Evolutionary conservation across 2,797 vertebrate species (phyloP), one percentile per base, ranked within the genome.

Genomic region (Notoglanidium macrostoma): DNA sequence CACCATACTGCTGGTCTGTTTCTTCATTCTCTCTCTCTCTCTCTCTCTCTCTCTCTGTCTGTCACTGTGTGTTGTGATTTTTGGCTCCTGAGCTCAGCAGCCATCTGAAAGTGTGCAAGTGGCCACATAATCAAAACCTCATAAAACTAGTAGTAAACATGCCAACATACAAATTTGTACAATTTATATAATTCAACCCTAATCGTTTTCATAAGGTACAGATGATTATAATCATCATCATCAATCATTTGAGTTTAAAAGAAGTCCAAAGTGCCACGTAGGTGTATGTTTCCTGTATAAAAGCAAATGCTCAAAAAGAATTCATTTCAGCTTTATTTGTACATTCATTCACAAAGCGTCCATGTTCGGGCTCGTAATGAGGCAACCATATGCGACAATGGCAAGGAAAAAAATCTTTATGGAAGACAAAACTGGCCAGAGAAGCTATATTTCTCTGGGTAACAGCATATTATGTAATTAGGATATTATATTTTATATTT

Each of bases 171-270:
- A 86, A 70, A 84, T 81, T 70, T 68, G 74, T 86, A 90, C 91
- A 88, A 92, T 93, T 93, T 89, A 89, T 91, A 88, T 88, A 8
- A 40, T 46, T 35, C 54, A 78, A 86, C 46, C 65, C 81, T 93
- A 92, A 94, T 94, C 89, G 85, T 92, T 95, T 90, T 93, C 93
- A 90, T 65, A 61, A 86, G 40, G 57, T 72, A 76, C 68, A 73
- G 86, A 92, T 92, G 85, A 90, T 89, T 80, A 92, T 93, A 79
- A 89, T 87, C 68, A 88, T 92, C 85, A 90, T 90, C 26, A 59
- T 84, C 87, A 77, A 90, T 67, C 35, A 35, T 35, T 35, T 82
- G 67, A 85, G 29, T 49, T 76, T 63, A 86, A 88, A 88, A 86
- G 72, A 85, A 46, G 72, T 90, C 88, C 72, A 91, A 90, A 92